Conservation (phyloP, 2,888 invertebrate genomes). For the Caradrina clavipalpis region DNA sequence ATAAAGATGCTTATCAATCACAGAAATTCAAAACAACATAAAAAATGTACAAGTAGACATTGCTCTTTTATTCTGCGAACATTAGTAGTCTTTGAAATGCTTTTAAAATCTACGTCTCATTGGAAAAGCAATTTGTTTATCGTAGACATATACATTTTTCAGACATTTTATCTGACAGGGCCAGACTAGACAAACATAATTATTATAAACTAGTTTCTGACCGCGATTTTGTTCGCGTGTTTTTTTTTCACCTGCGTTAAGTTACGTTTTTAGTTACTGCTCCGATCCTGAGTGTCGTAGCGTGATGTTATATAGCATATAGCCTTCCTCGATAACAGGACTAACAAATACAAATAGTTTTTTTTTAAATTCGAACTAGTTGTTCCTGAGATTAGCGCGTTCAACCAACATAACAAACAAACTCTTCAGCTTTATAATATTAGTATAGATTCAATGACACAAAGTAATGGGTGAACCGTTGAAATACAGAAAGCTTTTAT, state of each 20-base stretch:
- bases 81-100: constrained; percentile 5
- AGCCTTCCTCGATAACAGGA: too few species aligned
- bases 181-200: constrained; percentile 41
- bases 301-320: too few species aligned
- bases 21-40: neutral
- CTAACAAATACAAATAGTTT: too few species aligned
- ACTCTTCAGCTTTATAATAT: too few species aligned
- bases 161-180: constrained; percentile 31
- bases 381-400: too few species aligned
- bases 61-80: constrained; percentile 1
- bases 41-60: neutral
- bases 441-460: constrained; percentile 48
- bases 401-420: too few species aligned
- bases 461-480: constrained; percentile 24
- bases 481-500: constrained; percentile 31
- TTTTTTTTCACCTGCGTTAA: too few species aligned
- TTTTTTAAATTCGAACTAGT: too few species aligned
- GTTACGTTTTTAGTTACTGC: too few species aligned
- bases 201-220: too few species aligned
- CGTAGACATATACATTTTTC: constrained; percentile 19
- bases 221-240: too few species aligned
- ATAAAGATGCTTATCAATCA: neutral
- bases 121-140: constrained; percentile 42
- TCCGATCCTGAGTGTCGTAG: too few species aligned
- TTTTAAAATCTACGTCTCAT: constrained; percentile 33